A percentile compares a stretch with the other conserved stretches of the same genome.
Conservation (phyloP, 1,140 invertebrate species). For the Scaptodrosophila lebanonensis region DNA sequence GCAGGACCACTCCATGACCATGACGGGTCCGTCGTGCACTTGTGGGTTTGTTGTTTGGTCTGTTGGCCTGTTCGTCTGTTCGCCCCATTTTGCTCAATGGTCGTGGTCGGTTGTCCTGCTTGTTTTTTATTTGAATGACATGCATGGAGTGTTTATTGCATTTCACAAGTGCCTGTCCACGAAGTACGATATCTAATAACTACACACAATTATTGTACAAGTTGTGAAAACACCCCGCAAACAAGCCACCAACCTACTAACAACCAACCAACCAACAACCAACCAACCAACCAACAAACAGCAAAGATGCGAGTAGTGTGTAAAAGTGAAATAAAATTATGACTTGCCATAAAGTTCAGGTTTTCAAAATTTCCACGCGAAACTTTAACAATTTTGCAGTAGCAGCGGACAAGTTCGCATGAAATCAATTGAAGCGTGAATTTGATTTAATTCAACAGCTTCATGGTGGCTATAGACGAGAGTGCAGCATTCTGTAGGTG, state of each 20-base stretch:
- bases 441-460: constrained; percentile 53
- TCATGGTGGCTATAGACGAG: constrained; percentile 21
- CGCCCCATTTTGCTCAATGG: constrained; percentile 8
- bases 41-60: constrained; percentile 19
- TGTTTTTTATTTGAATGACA: constrained; percentile 35
- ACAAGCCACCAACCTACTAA: no score
- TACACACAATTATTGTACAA: constrained; percentile 17
- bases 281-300: not conserved
- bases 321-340: constrained; percentile 23
- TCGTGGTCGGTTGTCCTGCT: not conserved
- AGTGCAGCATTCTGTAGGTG: not conserved
- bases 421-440: constrained; percentile 53
- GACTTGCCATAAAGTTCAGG: constrained; percentile 18
- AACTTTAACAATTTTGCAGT: constrained; percentile 38
- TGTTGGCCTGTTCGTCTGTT: constrained; percentile 12
- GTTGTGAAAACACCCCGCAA: no score
- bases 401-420: constrained; percentile 21
- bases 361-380: constrained; percentile 25
- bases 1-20: constrained; percentile 42
- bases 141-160: constrained; percentile 55
- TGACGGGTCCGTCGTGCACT: constrained; percentile 3
- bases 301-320: not conserved
- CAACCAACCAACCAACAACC: no score
- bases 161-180: constrained; percentile 29
- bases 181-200: constrained; percentile 35